phyloP scores from a whole-genome alignment of 2,113 vertebrate species.

The Marcusenius ussheri region DNA sequence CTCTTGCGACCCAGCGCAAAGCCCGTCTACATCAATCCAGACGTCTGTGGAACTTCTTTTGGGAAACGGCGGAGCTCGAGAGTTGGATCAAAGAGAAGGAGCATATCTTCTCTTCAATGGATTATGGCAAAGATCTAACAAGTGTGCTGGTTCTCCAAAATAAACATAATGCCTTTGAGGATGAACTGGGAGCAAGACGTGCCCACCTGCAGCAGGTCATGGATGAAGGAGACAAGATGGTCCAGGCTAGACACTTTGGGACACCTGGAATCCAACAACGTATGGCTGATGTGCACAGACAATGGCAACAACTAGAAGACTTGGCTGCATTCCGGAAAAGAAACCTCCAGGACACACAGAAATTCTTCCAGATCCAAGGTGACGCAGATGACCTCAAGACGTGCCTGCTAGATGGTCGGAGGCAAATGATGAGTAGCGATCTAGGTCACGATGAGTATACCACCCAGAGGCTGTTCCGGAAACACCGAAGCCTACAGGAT shows the following conservation, averaged over 20 bases:
- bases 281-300: conserved; percentile 57
- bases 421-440: conserved; percentile 69
- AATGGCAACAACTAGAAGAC: conserved; percentile 87
- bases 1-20: conserved; percentile 68
- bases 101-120: conserved; percentile 84
- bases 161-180: conserved; percentile 85
- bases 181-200: conserved; percentile 73
- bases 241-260: conserved; percentile 63
- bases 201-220: conserved; percentile 63
- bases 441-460: conserved; percentile 83
- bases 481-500: conserved; percentile 72
- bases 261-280: conserved; percentile 61
- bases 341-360: conserved; percentile 74
- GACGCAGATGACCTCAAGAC: conserved; percentile 81
- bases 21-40: conserved; percentile 78
- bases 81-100: conserved; percentile 95
- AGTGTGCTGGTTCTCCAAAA: conserved; percentile 79
- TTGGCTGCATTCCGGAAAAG: conserved; percentile 77
- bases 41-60: conserved; percentile 84
- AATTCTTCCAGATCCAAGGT: conserved; percentile 90
- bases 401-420: conserved; percentile 72
- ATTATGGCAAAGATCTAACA: conserved; percentile 88
- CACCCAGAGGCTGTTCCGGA: conserved; percentile 73
- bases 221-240: conserved; percentile 67
- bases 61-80: conserved; percentile 85